phyloP scores from a whole-genome alignment of 2,797 vertebrate species.

The Halcyon chelicuti region DNA sequence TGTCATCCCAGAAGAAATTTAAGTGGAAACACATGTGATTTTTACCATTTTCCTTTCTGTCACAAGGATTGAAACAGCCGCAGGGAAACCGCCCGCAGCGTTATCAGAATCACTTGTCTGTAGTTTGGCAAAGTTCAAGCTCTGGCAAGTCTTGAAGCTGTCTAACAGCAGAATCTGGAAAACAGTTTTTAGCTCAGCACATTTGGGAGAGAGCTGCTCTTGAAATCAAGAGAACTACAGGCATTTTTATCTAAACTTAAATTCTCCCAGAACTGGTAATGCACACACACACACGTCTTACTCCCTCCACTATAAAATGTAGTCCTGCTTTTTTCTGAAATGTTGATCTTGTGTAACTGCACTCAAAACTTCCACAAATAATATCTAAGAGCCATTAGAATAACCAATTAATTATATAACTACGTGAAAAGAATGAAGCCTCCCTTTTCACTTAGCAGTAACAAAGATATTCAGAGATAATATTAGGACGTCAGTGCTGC shows the following conservation, averaged over 20 bases:
- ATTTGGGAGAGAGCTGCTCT: background rate
- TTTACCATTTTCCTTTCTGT: slow-evolving; percentile 30
- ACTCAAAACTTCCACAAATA: background rate
- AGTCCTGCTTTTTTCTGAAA: background rate
- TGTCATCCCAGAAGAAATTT: slow-evolving; percentile 24
- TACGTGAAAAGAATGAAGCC: background rate
- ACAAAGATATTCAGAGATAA: slow-evolving; percentile 36
- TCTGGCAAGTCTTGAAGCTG: background rate
- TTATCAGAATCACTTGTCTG: slow-evolving; percentile 19
- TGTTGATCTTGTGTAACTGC: background rate
- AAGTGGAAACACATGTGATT: slow-evolving; percentile 35
- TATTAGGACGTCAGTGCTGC: background rate
- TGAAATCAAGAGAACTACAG: background rate
- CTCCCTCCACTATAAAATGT: background rate
- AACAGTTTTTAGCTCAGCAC: background rate
- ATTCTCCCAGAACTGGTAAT: background rate
- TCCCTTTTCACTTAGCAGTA: background rate
- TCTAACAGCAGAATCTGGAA: background rate
- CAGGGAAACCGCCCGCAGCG: background rate
- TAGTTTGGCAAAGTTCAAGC: background rate
- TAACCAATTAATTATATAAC: background rate
- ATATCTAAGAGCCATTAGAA: background rate
- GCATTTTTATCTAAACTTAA: background rate
- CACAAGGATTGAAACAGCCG: slow-evolving; percentile 9
- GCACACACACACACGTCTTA: accelerated